Percentiles rank a stretch among this genome's conserved stretches.
Evolutionary conservation across 2,888 invertebrate species (phyloP).

Genomic region (Panorpa germanica): DNA sequence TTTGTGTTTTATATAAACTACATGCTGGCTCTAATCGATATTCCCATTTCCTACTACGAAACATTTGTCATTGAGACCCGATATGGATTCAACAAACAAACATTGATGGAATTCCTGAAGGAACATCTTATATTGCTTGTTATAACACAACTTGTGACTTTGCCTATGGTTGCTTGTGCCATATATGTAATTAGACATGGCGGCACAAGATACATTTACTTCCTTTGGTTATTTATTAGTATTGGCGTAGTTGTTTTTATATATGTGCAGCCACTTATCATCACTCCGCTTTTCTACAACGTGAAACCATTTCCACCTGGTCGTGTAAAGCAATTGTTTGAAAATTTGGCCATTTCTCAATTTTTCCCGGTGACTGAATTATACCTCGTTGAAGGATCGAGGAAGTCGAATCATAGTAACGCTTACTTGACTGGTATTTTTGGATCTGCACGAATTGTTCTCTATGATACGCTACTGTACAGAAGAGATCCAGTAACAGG

Average conservation of each 20-base stretch:
- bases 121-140: constrained; percentile 78
- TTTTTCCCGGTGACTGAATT: constrained; percentile 85
- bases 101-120: constrained; percentile 71
- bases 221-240: constrained; percentile 87
- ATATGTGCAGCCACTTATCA: constrained; percentile 85
- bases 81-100: constrained; percentile 98
- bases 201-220: constrained; percentile 89
- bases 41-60: too few species aligned
- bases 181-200: constrained; percentile 73
- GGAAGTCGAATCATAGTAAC: constrained; percentile 92
- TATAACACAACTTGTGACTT: constrained; percentile 52
- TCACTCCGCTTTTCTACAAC: constrained; percentile 95
- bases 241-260: constrained; percentile 62
- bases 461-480: constrained; percentile 90
- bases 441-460: constrained; percentile 90
- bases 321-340: constrained; percentile 67
- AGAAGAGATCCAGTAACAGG: too few species aligned
- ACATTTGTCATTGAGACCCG: constrained; percentile 88
- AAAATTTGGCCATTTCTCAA: constrained; percentile 66
- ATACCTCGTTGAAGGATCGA: constrained; percentile 94
- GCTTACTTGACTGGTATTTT: constrained; percentile 96
- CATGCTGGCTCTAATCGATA: too few species aligned
- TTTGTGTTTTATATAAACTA: too few species aligned
- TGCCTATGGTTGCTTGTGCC: constrained; percentile 64
- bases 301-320: constrained; percentile 93